These are phyloP conservation scores for Cotesia vestalis DNA, from an alignment of 1,140 invertebrate genomes.

Conservation along the genomic window DNA sequence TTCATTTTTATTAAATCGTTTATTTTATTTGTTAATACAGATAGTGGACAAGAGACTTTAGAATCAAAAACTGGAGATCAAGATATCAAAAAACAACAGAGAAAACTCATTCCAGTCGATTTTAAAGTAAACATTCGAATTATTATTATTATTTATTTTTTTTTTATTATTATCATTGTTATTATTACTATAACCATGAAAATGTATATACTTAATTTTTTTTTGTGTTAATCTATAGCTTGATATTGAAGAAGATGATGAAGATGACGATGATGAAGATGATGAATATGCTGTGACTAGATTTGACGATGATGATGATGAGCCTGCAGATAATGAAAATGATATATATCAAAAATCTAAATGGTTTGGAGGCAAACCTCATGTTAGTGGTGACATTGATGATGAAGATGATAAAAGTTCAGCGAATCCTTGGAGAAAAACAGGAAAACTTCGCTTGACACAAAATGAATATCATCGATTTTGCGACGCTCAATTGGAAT, in stretches of 20 bases:
- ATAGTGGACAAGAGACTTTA: constrained; percentile 40
- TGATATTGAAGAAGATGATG: constrained; percentile 55
- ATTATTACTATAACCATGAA: too few species aligned
- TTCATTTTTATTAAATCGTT: neutral
- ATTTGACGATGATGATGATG: constrained; percentile 57
- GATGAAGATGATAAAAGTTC: constrained; percentile 58
- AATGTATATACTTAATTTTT: too few species aligned
- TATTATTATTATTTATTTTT: neutral
- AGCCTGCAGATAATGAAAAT: constrained; percentile 42
- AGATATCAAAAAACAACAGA: constrained; percentile 42
- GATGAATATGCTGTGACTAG: constrained; percentile 56
- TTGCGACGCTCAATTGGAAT: constrained; percentile 80
- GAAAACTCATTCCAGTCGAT: constrained; percentile 60
- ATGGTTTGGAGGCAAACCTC: constrained; percentile 32
- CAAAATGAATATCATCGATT: constrained; percentile 80
- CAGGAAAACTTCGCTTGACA: constrained; percentile 68
- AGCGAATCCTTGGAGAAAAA: constrained; percentile 72
- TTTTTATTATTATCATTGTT: neutral
- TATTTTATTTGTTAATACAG: constrained; percentile 35
- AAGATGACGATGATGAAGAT: constrained; percentile 60
- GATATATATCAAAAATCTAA: constrained; percentile 41
- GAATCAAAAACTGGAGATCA: constrained; percentile 40
- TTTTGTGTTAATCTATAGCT: constrained; percentile 42
- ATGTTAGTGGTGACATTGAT: constrained; percentile 44
- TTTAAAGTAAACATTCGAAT: constrained; percentile 51